Evolutionary conservation across 23 tunicate genomes (phyloP).

Genomic region (Halocynthia roretzi): DNA sequence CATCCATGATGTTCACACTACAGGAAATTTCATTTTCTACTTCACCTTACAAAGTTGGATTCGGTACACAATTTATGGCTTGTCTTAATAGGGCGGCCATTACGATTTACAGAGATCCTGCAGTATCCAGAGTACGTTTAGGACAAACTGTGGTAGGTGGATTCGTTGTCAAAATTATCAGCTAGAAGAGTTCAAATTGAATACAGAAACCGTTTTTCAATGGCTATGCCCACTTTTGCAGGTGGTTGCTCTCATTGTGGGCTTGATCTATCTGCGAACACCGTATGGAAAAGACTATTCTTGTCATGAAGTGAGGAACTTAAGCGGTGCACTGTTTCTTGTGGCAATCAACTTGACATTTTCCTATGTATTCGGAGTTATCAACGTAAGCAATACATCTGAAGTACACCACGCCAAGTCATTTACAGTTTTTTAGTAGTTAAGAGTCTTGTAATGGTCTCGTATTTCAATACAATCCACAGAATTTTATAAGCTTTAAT

Average conservation of each 20-base stretch:
- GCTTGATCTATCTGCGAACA: slow-evolving; percentile 60
- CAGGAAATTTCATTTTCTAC: not conserved
- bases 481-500: no score
- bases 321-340: slow-evolving; percentile 58
- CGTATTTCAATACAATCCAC: not conserved
- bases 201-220: not conserved
- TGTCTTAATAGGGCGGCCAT: slow-evolving; percentile 43
- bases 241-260: slow-evolving; percentile 70
- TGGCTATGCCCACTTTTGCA: not conserved
- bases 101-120: slow-evolving; percentile 50
- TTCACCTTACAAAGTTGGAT: slow-evolving; percentile 48
- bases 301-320: slow-evolving; percentile 35
- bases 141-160: slow-evolving; percentile 28
- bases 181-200: not conserved
- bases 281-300: slow-evolving; percentile 56
- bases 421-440: not conserved
- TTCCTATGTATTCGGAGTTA: slow-evolving; percentile 44
- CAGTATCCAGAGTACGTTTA: slow-evolving; percentile 19
- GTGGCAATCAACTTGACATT: slow-evolving; percentile 46
- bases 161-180: no score
- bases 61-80: slow-evolving; percentile 31
- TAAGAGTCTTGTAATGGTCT: not conserved
- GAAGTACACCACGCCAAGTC: not conserved
- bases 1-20: not conserved
- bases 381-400: slow-evolving; percentile 29